Evolutionary conservation across 2,113 vertebrate genomes (phyloP), one percentile per base, ranked within the genome.

Genomic region (Actenoides hombroni): DNA sequence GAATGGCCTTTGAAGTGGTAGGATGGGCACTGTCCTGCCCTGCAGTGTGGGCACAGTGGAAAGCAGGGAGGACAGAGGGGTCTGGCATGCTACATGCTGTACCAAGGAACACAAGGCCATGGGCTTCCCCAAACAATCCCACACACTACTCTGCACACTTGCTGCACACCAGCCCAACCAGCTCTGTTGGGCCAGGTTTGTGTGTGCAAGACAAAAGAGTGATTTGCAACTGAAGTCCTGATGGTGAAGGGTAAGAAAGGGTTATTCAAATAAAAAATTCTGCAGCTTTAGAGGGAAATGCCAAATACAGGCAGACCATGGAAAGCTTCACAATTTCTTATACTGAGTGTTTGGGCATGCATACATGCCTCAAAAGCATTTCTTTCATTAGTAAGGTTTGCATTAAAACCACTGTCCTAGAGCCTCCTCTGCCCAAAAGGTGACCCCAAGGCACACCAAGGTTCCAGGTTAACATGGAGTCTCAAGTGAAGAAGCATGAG

Each of bases 121-220:
- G 5, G 40, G 28, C 31, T 57, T 25, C 24, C 4, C 21, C 44
- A 37, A 46, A 49, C 7, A 53, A 51, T 13, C 14, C 67, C 77
- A 77, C 0, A 0, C 0, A 1, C 33, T 82, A 35, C 51, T 68
- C 53, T 25, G 17, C 44, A 57, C 2, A 3, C 24, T 14, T 5
- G 1, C 69, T 57, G 56, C 39, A 37, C 24, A 23, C 10, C 1
- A 6, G 10, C 39, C 29, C 64, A 39, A 20, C 7, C 60, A 57
- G 29, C 23, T 48, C n/a, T 3, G 63, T 31, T 33, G 77, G 48
- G 8, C 19, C 54, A 25, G 33, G 51, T 12, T 33, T 46, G 24
- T 28, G 25, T 17, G 42, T 0, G 0, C 31, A 48, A 23, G 65
- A 40, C 4, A 16, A 25, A 8, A 65, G 40, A 73, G 25, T 1